Conservation (phyloP, 2,797 vertebrate species). For the Sarcophilus harrisii region DNA sequence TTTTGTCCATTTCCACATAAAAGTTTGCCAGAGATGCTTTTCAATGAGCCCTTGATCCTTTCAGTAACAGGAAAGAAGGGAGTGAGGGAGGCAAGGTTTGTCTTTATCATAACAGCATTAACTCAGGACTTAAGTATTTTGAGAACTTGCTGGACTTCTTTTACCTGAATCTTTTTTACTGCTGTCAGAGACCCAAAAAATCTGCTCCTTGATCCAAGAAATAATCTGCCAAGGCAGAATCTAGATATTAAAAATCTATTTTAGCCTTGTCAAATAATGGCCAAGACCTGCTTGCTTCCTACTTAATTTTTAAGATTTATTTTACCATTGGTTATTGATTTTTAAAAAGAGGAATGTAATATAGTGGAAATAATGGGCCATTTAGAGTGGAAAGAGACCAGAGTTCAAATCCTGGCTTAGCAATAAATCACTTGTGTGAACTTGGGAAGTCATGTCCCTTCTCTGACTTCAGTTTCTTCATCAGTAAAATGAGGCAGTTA, state of each 20-base stretch:
- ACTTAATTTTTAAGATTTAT: background rate
- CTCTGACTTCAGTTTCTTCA: background rate
- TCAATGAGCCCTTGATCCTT: conserved; percentile 72
- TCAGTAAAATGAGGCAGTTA: background rate
- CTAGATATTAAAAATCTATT: conserved; percentile 66
- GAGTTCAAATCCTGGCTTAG: background rate
- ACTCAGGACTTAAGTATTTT: conserved; percentile 66
- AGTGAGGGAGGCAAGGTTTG: conserved; percentile 52
- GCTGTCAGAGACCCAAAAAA: conserved; percentile 77
- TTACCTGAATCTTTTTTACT: conserved; percentile 76
- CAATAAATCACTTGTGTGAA: background rate
- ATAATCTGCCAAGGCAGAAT: conserved; percentile 72
- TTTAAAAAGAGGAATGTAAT: background rate
- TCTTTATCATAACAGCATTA: conserved; percentile 67
- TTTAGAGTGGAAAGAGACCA: background rate
- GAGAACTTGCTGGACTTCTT: conserved; percentile 69
- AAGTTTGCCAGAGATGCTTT: conserved; percentile 59
- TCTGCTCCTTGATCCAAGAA: conserved; percentile 73
- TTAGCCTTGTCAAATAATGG: conserved; percentile 29
- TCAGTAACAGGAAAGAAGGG: conserved; percentile 61
- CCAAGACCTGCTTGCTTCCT: background rate
- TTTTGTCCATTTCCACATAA: conserved; percentile 60
- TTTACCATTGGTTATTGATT: background rate
- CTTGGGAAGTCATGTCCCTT: background rate
- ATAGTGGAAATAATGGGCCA: background rate